phyloP scores from a whole-genome alignment of 2,113 vertebrate genomes.

The Felis chaus region DNA sequence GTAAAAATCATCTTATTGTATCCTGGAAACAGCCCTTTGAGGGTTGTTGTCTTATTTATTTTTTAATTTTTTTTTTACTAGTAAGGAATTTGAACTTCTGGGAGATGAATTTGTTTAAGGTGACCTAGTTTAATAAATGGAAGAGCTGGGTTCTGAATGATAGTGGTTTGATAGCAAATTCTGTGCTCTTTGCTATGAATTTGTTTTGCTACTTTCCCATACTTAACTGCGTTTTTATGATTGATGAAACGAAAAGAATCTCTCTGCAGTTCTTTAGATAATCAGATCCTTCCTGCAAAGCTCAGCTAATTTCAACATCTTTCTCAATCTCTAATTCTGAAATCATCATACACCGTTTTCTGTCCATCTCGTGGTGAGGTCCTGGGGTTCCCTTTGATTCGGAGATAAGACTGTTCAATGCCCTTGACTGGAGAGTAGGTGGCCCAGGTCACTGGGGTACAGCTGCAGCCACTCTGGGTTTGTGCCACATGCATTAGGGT shows the following conservation, averaged over 20 bases:
- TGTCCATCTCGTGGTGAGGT: background rate
- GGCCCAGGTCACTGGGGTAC: background rate
- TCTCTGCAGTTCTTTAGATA: background rate
- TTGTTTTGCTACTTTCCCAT: background rate
- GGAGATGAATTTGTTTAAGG: conserved; percentile 1
- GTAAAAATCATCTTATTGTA: background rate
- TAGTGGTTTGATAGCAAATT: background rate
- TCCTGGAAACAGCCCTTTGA: background rate
- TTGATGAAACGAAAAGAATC: background rate
- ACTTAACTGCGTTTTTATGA: background rate
- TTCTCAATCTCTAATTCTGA: background rate
- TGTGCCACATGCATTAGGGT: background rate
- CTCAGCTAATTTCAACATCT: background rate
- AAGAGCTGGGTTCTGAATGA: background rate
- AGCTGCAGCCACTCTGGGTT: background rate
- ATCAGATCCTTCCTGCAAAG: background rate
- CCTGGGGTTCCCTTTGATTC: background rate
- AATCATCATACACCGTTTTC: background rate
- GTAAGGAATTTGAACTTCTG: background rate
- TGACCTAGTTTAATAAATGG: background rate
- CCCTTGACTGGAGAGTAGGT: background rate
- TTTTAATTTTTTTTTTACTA: background rate
- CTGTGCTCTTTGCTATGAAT: background rate
- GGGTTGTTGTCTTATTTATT: background rate
- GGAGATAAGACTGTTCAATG: background rate